Base-by-base conservation (phyloP, 2,113 vertebrate genomes). In the Ondatra zibethicus region DNA sequence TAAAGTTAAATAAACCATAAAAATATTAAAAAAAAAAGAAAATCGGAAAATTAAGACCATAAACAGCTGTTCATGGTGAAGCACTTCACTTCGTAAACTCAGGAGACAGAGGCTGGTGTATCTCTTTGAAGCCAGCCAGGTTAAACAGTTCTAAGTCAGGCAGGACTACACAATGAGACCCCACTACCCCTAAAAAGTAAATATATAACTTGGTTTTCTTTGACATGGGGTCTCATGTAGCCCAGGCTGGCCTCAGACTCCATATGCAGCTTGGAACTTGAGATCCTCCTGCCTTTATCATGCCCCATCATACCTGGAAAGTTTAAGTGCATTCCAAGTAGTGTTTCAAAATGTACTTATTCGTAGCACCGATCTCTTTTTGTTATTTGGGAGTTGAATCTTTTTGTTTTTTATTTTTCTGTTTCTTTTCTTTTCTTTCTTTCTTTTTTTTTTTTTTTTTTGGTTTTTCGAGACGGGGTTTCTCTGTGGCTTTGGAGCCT, bases 271-370 rank as follows among this genome's bases (percentile, higher is more conserved):
- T 45, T 68, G 10, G 19, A 50, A 87, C 31, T 70, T 68, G 45
- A 88, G 33, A 52, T 68, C 12, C 47, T 27, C 58, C 33, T 70
- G 45, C 31, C 47, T 50, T 23, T 17, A 12, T 52, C 8, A 9
- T 63, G 36, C 19, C 19, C 36, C 10, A 1, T 8, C 78, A 68
- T 12, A 68, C 42, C 17, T 50, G 65, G 63, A 36, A 94, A 82
- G 27, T 89, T 55, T 82, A 70, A 92, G 31, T 73, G 78, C 80
- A 76, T 78, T 89, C 93, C 84, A 88, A 90, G 13, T 45, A 55
- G 58, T 11, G 84, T 88, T 97, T 93, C 86, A 92, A 78, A 90
- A 58, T 42, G 9, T 93, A 31, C 89, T 95, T 89, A n/a, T 87
- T 52, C 10, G 33, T 70, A 94, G 55, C 92, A 85, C 31, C 31